Percentiles rank a stretch among this genome's conserved stretches.
phyloP scores from a whole-genome alignment of 2,113 vertebrate genomes.

The Centrocercus urophasianus region DNA sequence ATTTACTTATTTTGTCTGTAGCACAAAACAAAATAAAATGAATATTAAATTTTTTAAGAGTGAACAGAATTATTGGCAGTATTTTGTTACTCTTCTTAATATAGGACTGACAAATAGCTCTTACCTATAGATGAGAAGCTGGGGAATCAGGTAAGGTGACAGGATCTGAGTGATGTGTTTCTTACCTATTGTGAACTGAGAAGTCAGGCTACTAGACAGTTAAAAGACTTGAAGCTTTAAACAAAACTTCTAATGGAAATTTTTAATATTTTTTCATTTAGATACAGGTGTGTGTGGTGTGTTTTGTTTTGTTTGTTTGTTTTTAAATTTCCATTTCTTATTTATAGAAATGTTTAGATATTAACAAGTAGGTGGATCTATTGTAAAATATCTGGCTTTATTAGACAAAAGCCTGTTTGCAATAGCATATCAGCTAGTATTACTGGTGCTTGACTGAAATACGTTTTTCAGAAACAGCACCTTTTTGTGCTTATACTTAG shows the following conservation, averaged over 20 bases:
- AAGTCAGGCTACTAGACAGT: background rate
- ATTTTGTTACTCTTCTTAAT: background rate
- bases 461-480: background rate
- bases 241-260: background rate
- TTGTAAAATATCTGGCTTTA: background rate
- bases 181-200: background rate
- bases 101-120: background rate
- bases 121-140: accelerated
- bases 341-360: background rate
- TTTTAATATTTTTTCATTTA: background rate
- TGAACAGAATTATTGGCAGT: background rate
- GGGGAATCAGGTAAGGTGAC: background rate
- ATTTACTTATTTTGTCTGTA: background rate
- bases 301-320: background rate
- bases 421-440: background rate
- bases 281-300: background rate
- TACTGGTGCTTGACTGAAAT: background rate
- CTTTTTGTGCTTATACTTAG: background rate
- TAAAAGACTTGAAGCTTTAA: background rate
- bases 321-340: background rate
- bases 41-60: background rate
- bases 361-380: background rate
- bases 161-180: background rate
- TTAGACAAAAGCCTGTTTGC: background rate
- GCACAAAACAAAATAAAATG: background rate